Percentiles rank a stretch among this genome's conserved stretches.
Conservation (phyloP, 2,797 vertebrate genomes). For the Sphenodon punctatus region DNA sequence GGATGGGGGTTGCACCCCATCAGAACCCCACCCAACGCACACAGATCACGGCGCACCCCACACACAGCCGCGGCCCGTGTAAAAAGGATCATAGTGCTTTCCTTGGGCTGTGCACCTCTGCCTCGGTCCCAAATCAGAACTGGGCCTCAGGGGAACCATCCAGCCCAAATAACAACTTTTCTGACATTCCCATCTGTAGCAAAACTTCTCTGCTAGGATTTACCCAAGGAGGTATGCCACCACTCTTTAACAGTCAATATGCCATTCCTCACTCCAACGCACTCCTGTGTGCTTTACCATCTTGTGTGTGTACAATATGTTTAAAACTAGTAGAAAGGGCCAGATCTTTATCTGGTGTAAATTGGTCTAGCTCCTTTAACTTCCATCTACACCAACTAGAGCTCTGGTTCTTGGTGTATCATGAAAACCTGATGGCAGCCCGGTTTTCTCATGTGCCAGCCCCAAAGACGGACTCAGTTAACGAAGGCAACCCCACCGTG, state of each 20-base stretch:
- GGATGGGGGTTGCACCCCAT: no score
- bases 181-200: background rate
- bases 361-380: background rate
- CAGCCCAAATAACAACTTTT: background rate
- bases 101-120: background rate
- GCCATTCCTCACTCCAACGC: background rate
- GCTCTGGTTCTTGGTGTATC: background rate
- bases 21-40: no score
- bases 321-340: background rate
- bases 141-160: background rate
- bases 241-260: constrained; percentile 8
- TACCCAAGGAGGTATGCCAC: background rate
- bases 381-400: background rate
- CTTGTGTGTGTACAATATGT: no score
- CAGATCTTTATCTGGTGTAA: background rate
- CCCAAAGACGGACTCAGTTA: constrained; percentile 4
- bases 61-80: no score
- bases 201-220: background rate
- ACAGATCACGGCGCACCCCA: no score
- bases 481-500: background rate
- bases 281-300: background rate
- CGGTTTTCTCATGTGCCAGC: no score
- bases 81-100: background rate
- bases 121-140: background rate
- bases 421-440: no score